Conservation (phyloP, 2,113 vertebrate genomes). For the Antechinus stuartii region DNA sequence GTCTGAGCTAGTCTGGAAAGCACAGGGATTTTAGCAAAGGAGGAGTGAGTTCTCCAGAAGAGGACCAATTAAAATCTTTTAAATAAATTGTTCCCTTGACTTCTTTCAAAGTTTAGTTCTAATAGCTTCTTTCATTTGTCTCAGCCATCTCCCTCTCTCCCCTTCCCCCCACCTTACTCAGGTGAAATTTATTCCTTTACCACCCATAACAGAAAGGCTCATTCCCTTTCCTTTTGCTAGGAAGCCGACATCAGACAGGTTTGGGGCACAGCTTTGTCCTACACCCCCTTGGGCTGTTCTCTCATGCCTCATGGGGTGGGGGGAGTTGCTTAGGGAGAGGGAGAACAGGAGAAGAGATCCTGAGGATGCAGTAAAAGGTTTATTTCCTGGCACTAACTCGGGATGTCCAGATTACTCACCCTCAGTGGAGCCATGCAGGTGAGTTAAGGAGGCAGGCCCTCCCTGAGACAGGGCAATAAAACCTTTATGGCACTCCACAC, state of each 20-base stretch:
- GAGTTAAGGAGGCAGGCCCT: conserved; percentile 28
- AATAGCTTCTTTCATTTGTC: conserved; percentile 43
- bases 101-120: conserved; percentile 67
- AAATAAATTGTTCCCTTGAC: conserved; percentile 71
- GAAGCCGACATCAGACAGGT: background rate
- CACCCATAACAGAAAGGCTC: background rate
- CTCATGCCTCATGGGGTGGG: background rate
- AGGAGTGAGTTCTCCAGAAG: conserved; percentile 67
- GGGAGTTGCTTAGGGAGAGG: background rate
- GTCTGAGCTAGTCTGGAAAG: conserved; percentile 73
- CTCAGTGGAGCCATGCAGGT: background rate
- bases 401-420: conserved; percentile 32
- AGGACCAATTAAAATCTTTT: conserved; percentile 76
- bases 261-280: background rate
- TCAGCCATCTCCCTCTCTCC: conserved; percentile 5
- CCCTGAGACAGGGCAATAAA: conserved; percentile 55
- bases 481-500: conserved; percentile 51
- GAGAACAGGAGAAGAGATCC: conserved; percentile 15
- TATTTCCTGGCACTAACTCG: background rate
- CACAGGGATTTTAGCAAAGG: conserved; percentile 65
- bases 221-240: background rate
- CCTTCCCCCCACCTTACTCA: background rate
- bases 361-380: conserved; percentile 12
- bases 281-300: background rate
- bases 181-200: background rate